phyloP scores from a whole-genome alignment of 1,140 invertebrate species.

The Pinna nobilis region DNA sequence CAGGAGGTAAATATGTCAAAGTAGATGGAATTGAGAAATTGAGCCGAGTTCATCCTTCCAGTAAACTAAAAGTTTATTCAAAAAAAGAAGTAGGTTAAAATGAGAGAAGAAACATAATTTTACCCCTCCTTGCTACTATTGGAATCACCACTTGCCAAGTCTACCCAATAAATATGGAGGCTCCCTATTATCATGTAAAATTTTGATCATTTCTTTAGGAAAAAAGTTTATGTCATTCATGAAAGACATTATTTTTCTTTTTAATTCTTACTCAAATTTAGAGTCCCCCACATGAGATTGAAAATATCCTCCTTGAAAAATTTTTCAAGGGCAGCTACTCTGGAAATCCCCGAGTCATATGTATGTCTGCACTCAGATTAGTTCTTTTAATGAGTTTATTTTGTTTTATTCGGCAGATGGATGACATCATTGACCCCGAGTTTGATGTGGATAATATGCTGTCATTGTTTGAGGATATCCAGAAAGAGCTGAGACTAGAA shows the following conservation, averaged over 20 bases:
- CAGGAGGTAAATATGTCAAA: too few relatives aligned
- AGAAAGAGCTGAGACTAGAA: constrained; percentile 49
- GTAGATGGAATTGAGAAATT: too few relatives aligned
- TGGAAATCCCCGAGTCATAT: neutral
- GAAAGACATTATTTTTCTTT: neutral
- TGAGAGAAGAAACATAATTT: too few relatives aligned
- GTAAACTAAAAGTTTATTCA: too few relatives aligned
- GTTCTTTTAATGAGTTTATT: neutral
- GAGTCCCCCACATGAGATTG: neutral
- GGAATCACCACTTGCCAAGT: too few relatives aligned
- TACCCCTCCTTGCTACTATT: too few relatives aligned
- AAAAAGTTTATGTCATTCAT: neutral
- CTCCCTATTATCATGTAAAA: too few relatives aligned
- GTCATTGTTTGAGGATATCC: constrained; percentile 53
- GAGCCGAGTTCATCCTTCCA: too few relatives aligned
- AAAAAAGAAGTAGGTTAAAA: too few relatives aligned
- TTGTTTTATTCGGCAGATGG: constrained; percentile 7
- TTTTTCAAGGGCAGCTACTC: neutral
- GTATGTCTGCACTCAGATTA: neutral
- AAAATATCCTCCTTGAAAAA: neutral
- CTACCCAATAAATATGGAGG: too few relatives aligned
- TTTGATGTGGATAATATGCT: constrained; percentile 45
- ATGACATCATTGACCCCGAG: constrained; percentile 23
- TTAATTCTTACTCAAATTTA: neutral
- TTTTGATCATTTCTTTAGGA: too few relatives aligned